Evolutionary conservation across 2,888 invertebrate species (phyloP).

Genomic region (Leptinotarsa juncta): DNA sequence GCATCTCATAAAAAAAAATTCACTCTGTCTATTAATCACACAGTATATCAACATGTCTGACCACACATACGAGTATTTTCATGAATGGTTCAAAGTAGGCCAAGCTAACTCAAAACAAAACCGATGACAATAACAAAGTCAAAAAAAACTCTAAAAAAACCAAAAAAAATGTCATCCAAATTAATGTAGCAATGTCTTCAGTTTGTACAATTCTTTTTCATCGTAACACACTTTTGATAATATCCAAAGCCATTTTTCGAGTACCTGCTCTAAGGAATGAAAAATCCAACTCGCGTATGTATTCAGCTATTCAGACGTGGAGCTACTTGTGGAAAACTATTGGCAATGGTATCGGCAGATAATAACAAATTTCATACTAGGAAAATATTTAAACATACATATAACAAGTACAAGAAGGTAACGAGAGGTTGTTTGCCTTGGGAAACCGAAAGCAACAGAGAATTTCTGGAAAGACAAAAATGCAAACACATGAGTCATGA

Average conservation of each 20-base stretch:
- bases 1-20: too few species aligned
- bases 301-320: slow-evolving; percentile 48
- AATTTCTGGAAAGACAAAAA: neutral
- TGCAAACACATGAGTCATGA: slow-evolving; percentile 19
- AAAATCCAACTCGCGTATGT: slow-evolving; percentile 29
- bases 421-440: slow-evolving; percentile 49
- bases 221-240: slow-evolving; percentile 48
- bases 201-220: slow-evolving; percentile 51
- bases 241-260: slow-evolving; percentile 46
- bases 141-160: slow-evolving; percentile 14
- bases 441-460: slow-evolving; percentile 38
- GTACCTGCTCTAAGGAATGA: slow-evolving; percentile 35
- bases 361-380: neutral
- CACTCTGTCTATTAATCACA: too few species aligned
- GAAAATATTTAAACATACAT: slow-evolving; percentile 5
- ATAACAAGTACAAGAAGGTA: neutral
- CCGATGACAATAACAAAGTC: slow-evolving; percentile 3
- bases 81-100: slow-evolving; percentile 9
- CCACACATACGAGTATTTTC: neutral
- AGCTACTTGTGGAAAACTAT: slow-evolving; percentile 48
- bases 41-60: too few species aligned
- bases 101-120: slow-evolving; percentile 2
- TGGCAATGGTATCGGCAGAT: slow-evolving; percentile 34
- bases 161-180: slow-evolving; percentile 40
- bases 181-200: slow-evolving; percentile 40